Conservation (phyloP, 2,888 invertebrate genomes). For the Cephus rjabovi region DNA sequence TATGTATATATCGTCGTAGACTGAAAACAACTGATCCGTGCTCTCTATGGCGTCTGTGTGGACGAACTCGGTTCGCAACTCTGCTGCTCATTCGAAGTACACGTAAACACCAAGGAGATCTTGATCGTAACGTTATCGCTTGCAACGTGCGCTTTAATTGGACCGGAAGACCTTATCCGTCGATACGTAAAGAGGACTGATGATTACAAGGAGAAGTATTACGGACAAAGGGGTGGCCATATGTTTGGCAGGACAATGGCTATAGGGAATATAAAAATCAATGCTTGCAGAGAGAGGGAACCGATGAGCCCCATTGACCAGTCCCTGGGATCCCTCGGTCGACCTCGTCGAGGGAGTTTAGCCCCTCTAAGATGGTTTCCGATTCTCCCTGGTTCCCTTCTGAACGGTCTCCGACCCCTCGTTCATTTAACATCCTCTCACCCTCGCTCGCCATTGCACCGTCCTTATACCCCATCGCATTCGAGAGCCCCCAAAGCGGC, state of each 20-base stretch:
- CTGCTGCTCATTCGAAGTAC: background rate
- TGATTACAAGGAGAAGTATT: slow-evolving; percentile 18
- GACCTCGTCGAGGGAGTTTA: background rate
- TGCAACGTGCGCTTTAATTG: background rate
- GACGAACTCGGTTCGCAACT: background rate
- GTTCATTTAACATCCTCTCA: slow-evolving; percentile 10
- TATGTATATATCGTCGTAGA: background rate
- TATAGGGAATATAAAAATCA: slow-evolving; percentile 34
- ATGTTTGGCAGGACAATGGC: slow-evolving; percentile 26
- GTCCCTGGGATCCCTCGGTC: slow-evolving; percentile 11
- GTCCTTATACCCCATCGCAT: slow-evolving; percentile 1
- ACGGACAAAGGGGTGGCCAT: slow-evolving; percentile 38
- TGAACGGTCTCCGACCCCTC: slow-evolving; percentile 1
- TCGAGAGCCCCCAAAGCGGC: slow-evolving; percentile 1
- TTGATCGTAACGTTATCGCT: background rate
- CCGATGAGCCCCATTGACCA: slow-evolving; percentile 33
- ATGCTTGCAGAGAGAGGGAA: slow-evolving; percentile 25
- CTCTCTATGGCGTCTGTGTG: background rate
- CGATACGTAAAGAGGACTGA: background rate
- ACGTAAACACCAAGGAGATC: background rate
- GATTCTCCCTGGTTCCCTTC: slow-evolving; percentile 8
- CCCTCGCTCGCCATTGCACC: background rate
- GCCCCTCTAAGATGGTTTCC: slow-evolving; percentile 10
- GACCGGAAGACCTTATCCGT: background rate
- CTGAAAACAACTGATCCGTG: background rate